A percentile compares a stretch with the other conserved stretches of the same genome.
Evolutionary conservation across 2,797 vertebrate species (phyloP).

Genomic region (Hylomyscus alleni): DNA sequence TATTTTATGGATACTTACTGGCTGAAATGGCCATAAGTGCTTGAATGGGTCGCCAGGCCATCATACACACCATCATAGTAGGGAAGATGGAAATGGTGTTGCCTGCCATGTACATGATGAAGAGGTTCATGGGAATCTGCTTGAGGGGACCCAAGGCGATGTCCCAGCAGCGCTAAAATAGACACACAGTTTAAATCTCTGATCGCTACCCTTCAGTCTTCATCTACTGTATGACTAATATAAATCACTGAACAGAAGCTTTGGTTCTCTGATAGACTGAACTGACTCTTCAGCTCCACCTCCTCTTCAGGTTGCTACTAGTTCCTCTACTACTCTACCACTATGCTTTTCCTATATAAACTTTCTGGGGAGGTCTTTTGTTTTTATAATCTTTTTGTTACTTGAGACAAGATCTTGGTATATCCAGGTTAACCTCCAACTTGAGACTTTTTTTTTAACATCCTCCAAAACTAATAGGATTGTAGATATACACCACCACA

Average conservation of each 20-base stretch:
- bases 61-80: conserved; percentile 99
- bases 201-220: accelerated
- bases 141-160: conserved; percentile 97
- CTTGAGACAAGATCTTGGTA: conserved; percentile 1
- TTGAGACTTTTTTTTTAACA: conserved; percentile 12
- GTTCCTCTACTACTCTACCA: not conserved
- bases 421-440: not conserved
- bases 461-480: not conserved
- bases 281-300: not conserved
- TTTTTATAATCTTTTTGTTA: not conserved
- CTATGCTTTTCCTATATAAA: not conserved
- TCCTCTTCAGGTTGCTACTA: not conserved
- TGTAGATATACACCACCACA: not conserved
- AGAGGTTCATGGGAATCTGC: conserved; percentile 99
- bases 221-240: not conserved
- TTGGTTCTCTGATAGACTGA: not conserved
- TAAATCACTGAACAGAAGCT: conserved; percentile 21
- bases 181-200: not conserved
- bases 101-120: conserved; percentile 99
- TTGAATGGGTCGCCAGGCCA: conserved; percentile 99
- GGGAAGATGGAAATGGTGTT: conserved; percentile 99
- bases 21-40: conserved; percentile 98
- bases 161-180: conserved; percentile 96
- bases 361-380: not conserved
- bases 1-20: conserved; percentile 91